Percentiles rank a stretch among this genome's conserved stretches.
Conservation (phyloP, 1,140 invertebrate genomes). For the Scylla paramamosain region DNA sequence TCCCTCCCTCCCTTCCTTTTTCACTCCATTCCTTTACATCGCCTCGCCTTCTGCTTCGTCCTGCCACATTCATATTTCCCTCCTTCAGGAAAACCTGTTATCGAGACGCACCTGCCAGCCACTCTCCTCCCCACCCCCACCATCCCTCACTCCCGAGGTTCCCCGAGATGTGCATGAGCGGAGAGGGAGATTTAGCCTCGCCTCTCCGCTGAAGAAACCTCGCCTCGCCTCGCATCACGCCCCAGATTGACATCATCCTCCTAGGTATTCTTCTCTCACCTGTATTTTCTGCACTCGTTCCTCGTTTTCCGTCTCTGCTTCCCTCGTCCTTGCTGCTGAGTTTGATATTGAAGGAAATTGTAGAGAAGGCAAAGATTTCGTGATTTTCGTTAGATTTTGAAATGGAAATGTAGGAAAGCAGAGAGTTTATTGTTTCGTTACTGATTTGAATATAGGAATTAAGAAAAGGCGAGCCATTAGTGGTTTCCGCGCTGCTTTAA, state of each 20-base stretch:
- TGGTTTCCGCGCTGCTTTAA: too few species aligned
- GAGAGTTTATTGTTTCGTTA: too few species aligned
- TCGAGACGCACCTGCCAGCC: not conserved
- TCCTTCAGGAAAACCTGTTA: not conserved
- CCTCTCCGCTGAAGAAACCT: not conserved
- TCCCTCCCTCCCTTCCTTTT: not conserved
- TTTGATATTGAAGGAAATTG: not conserved
- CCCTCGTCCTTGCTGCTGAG: not conserved
- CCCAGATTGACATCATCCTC: not conserved
- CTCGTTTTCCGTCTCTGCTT: not conserved
- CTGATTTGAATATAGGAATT: too few species aligned
- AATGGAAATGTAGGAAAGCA: too few species aligned
- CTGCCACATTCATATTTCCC: conserved; percentile 1
- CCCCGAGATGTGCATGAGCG: not conserved
- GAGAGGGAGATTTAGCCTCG: not conserved
- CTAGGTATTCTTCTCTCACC: not conserved
- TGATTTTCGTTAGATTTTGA: not conserved
- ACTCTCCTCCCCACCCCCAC: not conserved
- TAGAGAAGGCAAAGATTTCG: too few species aligned
- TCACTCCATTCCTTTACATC: not conserved
- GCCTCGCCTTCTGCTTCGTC: not conserved
- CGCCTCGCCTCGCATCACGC: not conserved
- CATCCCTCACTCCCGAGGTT: not conserved
- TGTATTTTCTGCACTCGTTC: not conserved
- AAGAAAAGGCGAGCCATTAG: too few species aligned